Base-by-base conservation (phyloP, 2,797 vertebrate species). In the Falco novaeseelandiae region DNA sequence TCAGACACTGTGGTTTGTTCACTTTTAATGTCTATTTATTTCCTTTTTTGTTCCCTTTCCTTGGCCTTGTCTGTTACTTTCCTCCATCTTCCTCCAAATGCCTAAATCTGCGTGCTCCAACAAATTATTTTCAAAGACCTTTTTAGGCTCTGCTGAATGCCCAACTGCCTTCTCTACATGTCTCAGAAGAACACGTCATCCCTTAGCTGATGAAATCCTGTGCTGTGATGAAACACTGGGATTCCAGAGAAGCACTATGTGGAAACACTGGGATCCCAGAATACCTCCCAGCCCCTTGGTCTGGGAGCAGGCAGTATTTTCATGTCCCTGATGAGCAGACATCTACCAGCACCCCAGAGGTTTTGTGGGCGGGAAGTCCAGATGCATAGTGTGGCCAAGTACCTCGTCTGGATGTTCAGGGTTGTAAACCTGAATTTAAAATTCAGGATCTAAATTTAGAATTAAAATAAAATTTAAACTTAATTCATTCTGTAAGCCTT, bases 171-270 rank as follows among this genome's bases (percentile, higher is more conserved):
- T 80, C 26, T 65, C 23, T 26, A 0, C 1, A 2, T 13, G 9
- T 49, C 73, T 80, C 76, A 66, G 48, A 52, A 82, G 62, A 59
- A 49, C 9, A 2, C 19, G 14, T 26, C 27, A 77, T 26, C 44
- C 65, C 30, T 52, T 29, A 74, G n/a, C 20, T 77, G 38, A 23
- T 72, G 76, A 65, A 87, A 91, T 52, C 29, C 17, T 54, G 8
- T 7, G 10, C 18, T 0, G 0, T 29, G 51, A 34, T 55, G 52
- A 69, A 77, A 69, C 26, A 48, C 36, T 4, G 6, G 5, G 8
- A 52, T 79, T 27, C 52, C 30, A 55, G 32, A 54, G 36, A 72
- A 79, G 36, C 15, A 27, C 8, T n/a, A 0, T 32, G n/a, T 38
- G 57, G 51, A 77, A 85, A 30, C 30, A 22, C 12, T 58, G 55